phyloP scores from a whole-genome alignment of 2,888 invertebrate genomes.

The Cantharis flavilabris region DNA sequence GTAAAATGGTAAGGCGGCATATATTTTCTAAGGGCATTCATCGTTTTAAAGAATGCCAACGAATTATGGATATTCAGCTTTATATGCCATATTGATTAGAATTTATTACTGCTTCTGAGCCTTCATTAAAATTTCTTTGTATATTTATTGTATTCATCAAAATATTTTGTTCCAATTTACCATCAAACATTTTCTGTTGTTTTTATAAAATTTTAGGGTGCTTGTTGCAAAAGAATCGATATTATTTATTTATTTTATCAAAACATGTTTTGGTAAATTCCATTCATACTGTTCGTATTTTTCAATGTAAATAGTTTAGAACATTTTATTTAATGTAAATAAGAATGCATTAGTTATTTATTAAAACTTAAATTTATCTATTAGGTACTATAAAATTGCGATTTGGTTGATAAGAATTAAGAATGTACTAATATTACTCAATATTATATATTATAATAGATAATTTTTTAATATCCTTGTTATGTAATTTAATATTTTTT shows the following conservation, averaged over 20 bases:
- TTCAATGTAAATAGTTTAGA: not conserved
- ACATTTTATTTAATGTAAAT: not conserved
- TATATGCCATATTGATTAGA: not conserved
- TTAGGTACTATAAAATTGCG: no score
- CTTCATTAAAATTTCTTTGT: not conserved
- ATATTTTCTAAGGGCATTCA: conserved; percentile 3
- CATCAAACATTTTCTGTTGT: not conserved
- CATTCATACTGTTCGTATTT: not conserved
- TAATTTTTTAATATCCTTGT: no score
- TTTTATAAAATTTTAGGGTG: not conserved
- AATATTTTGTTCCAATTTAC: not conserved
- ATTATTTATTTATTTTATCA: not conserved
- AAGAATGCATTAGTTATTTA: not conserved
- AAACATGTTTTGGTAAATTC: not conserved
- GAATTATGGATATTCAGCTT: not conserved
- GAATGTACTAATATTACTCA: no score
- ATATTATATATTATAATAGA: no score
- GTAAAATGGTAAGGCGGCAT: conserved; percentile 25
- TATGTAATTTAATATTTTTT: no score
- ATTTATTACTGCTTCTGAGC: not conserved
- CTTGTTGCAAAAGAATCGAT: not conserved
- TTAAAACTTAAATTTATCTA: not conserved
- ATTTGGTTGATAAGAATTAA: no score
- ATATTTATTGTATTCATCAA: not conserved
- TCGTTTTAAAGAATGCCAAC: not conserved